Conservation (phyloP, 1,140 invertebrate species). For the Drosophila rhopaloa region DNA sequence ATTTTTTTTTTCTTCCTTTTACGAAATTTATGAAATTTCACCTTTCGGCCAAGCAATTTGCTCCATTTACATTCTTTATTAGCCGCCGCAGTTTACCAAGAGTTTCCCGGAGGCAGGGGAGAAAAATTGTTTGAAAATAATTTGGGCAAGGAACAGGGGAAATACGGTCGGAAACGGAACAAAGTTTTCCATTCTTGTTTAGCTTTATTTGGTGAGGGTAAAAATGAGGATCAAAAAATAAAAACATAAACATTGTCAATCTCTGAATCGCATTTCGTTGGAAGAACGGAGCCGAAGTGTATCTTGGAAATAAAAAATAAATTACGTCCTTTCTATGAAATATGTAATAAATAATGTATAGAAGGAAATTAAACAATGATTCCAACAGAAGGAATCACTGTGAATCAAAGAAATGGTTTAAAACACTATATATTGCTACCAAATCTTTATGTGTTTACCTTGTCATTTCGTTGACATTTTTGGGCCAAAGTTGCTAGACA, state of each 20-base stretch:
- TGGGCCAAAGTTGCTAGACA: not conserved
- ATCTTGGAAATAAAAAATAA: no score
- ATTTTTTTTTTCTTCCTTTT: slow-evolving; percentile 28
- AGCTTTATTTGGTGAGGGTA: not conserved
- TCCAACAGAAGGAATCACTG: slow-evolving; percentile 1
- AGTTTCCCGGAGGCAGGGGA: slow-evolving; percentile 1
- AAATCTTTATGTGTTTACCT: not conserved
- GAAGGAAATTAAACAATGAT: not conserved
- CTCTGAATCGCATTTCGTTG: slow-evolving; percentile 23
- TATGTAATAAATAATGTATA: not conserved
- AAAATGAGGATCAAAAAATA: slow-evolving; percentile 3
- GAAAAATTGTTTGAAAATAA: slow-evolving; percentile 40
- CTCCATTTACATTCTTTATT: slow-evolving; percentile 82
- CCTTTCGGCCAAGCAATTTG: slow-evolving; percentile 80
- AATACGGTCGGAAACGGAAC: slow-evolving; percentile 16
- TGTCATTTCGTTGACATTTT: slow-evolving; percentile 5
- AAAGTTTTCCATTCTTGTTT: slow-evolving; percentile 16
- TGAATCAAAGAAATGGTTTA: not conserved
- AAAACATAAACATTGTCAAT: slow-evolving; percentile 52
- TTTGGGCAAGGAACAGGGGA: slow-evolving; percentile 6
- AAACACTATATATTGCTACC: not conserved
- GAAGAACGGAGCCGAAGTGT: no score
- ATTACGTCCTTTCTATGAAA: not conserved
- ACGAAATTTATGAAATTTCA: slow-evolving; percentile 77
- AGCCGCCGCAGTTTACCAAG: slow-evolving; percentile 58